These are phyloP conservation scores for Ammodytes marinus DNA, from an alignment of 2,113 vertebrate species.

Conservation along the genomic window DNA sequence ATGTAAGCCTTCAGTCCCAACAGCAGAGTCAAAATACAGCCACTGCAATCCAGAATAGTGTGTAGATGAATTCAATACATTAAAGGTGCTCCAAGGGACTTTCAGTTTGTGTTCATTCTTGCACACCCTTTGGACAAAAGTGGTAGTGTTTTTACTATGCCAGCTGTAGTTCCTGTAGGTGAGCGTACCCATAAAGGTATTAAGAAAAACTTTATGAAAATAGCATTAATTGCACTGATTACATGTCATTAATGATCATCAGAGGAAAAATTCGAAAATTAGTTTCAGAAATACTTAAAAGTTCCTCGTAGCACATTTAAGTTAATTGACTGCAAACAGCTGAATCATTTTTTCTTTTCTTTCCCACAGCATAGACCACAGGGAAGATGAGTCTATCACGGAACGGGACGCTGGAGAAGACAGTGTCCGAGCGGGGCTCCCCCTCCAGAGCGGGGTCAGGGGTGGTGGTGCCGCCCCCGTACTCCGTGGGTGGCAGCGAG, in stretches of 20 bases:
- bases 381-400: slow-evolving; percentile 82
- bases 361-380: slow-evolving; percentile 15
- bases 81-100: no score
- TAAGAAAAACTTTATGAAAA: no score
- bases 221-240: no score
- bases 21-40: neutral
- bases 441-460: slow-evolving; percentile 72
- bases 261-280: no score
- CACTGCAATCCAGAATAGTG: neutral
- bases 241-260: no score
- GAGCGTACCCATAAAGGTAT: no score
- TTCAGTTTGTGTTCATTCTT: no score
- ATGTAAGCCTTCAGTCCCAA: neutral
- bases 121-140: no score
- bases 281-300: no score
- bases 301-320: no score
- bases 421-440: slow-evolving; percentile 51
- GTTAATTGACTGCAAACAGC: neutral
- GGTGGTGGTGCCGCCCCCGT: slow-evolving; percentile 84
- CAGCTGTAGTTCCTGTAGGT: no score
- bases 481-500: slow-evolving; percentile 73
- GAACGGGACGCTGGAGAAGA: slow-evolving; percentile 83
- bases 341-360: neutral
- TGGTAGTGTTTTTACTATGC: no score
- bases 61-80: neutral